Evolutionary conservation across 2,888 invertebrate genomes (phyloP).

Genomic region (Panzeria rudis): DNA sequence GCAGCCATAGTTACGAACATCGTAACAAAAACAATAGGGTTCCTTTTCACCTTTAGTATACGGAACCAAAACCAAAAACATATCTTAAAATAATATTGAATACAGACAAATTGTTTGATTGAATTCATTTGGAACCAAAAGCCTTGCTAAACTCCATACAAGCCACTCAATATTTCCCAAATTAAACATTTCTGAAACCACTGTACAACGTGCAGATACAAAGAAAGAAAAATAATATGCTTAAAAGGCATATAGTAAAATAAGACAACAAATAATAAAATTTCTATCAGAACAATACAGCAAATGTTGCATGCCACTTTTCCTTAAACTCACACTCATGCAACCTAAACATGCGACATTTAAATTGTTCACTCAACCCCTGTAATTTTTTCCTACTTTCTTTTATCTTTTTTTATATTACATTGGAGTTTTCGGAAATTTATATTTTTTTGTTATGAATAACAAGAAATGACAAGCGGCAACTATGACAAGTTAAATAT

Average conservation of each 20-base stretch:
- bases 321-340: background rate
- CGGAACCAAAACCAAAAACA: no score
- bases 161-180: no score
- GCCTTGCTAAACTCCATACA: no score
- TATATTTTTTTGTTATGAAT: constrained; percentile 24
- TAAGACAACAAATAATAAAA: background rate
- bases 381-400: constrained; percentile 25
- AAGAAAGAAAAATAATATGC: background rate
- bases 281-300: constrained; percentile 44
- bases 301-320: constrained; percentile 62
- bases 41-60: no score
- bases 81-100: no score
- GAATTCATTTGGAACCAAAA: no score
- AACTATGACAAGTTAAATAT: constrained; percentile 68
- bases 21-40: no score
- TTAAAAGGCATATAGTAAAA: constrained; percentile 29
- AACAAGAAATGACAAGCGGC: constrained; percentile 59
- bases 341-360: constrained; percentile 43
- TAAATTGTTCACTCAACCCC: constrained; percentile 64
- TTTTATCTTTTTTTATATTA: background rate
- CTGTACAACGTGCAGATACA: background rate
- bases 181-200: background rate
- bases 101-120: no score
- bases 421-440: constrained; percentile 11
- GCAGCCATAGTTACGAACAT: no score